Evolutionary conservation across 2,113 vertebrate species (phyloP), one percentile per base, ranked within the genome.

Genomic region (Garra rufa): DNA sequence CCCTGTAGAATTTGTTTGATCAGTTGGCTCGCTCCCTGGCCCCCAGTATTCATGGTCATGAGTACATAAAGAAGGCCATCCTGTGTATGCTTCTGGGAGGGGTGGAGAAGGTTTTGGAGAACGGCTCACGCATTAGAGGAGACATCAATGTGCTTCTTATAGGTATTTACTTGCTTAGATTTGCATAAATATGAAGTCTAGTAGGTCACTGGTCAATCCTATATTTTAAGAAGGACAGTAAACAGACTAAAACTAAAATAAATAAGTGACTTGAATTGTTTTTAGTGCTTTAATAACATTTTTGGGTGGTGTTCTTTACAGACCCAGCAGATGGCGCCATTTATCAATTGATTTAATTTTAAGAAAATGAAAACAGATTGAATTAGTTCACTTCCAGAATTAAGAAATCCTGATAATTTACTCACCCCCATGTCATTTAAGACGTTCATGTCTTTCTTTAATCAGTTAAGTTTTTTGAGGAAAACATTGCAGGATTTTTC

Each of bases 111-210:
- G 90, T 97, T 26, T 93, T 99, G 65, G 97, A 99, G 41, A 99
- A 99, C 0, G 97, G 97, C 57, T 97, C 96, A 0, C 96, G 97
- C 61, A 96, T 99, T 89, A 93, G 97, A 91, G 98, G 98, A 85
- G 98, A 99, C 92, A 99, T 99, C 92, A 99, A 99, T 78, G 89
- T 99, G 84, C 93, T 99, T 85, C 95, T 99, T 4, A 99, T 99
- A 86, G 98, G 98, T 99, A 93, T 59, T 84, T 38, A 24, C 67
- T 15, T 28, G 57, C 7, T 59, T 57, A 3, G 61, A 26, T 15
- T 13, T 14, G 30, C 34, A 34, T 3, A 34, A n/a, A n/a, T n/a
- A n/a, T n/a, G n/a, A n/a, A n/a, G n/a, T n/a, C n/a, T n/a, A n/a
- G n/a, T n/a, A n/a, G n/a, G n/a, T n/a, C n/a, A n/a, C n/a, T n/a